Evolutionary conservation across 35 echinoderm and acorn worm species (phyloP), one percentile per base, ranked within the genome.

Genomic region (Amphiura filiformis): DNA sequence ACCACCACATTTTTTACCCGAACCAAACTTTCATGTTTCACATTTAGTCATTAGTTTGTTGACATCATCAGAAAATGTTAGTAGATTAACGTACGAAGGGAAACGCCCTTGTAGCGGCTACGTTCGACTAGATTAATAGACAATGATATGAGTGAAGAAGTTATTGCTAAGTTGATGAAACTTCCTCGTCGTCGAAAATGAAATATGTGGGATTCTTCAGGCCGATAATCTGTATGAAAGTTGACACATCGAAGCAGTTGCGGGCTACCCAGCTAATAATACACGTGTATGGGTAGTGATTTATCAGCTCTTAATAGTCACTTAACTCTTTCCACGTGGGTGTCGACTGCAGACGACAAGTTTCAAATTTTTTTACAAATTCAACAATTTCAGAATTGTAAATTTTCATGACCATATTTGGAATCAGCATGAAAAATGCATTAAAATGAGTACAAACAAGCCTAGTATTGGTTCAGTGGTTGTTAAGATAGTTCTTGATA

Each of bases 271-370:
- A 1, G 17, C 61, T 70, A 70, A 70, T 70, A 70, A 70, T 70
- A 70, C 61, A 70, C 61, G 28, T 70, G 61, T 70, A 70, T 70
- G 61, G 61, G 61, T 11, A 30, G 15, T 70, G 61, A 70, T 70
- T 70, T 70, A 70, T 70, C 17, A 70, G 26, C 61, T 70, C 61
- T 70, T 70, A 70, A 70, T 70, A 70, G 61, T n/a, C n/a, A n/a
- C n/a, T n/a, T n/a, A n/a, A n/a, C n/a, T n/a, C n/a, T n/a, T n/a
- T n/a, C n/a, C n/a, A n/a, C n/a, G n/a, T n/a, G n/a, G n/a, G n/a
- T n/a, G n/a, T n/a, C n/a, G n/a, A n/a, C n/a, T n/a, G n/a, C n/a
- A n/a, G n/a, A n/a, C n/a, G n/a, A n/a, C n/a, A n/a, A n/a, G n/a
- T n/a, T n/a, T n/a, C n/a, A n/a, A n/a, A n/a, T n/a, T n/a, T n/a